Conservation (phyloP, 2,888 invertebrate genomes). For the Meiosimyza decipiens region DNA sequence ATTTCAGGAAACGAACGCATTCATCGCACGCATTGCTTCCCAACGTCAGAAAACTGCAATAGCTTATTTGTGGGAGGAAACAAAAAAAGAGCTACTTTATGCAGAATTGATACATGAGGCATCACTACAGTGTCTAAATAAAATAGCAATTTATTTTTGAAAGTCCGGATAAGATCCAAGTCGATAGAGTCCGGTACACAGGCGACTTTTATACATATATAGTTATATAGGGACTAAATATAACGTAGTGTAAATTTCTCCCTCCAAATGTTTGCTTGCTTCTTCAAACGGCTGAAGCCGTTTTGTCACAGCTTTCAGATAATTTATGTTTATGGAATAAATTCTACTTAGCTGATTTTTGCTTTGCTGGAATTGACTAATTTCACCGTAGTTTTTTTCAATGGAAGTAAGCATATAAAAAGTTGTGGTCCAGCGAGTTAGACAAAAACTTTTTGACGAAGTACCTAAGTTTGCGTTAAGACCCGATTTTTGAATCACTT, state of each 20-base stretch:
- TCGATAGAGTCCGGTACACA: neutral
- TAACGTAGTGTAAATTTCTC: constrained; percentile 17
- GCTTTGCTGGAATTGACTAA: constrained; percentile 29
- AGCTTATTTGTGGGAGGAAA: constrained; percentile 38
- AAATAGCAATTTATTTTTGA: constrained; percentile 4
- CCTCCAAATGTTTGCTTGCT: constrained; percentile 22
- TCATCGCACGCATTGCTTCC: constrained; percentile 27
- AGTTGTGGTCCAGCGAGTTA: constrained; percentile 25
- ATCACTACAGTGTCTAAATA: constrained; percentile 8
- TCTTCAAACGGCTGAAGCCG: constrained; percentile 26
- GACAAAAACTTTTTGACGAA: constrained; percentile 25
- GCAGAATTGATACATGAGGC: constrained; percentile 25
- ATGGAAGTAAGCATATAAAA: constrained; percentile 28
- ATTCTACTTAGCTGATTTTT: constrained; percentile 34
- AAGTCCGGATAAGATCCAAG: neutral
- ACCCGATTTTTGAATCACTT: constrained; percentile 37
- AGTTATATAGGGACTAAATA: constrained; percentile 1
- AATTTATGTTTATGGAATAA: constrained; percentile 33
- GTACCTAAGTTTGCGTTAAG: constrained; percentile 15
- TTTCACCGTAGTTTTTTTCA: constrained; percentile 24
- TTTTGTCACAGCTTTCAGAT: constrained; percentile 25
- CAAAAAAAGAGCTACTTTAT: constrained; percentile 35
- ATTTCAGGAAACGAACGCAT: constrained; percentile 12
- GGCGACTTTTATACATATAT: constrained; percentile 5
- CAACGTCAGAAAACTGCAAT: constrained; percentile 29